phyloP scores from a whole-genome alignment of 2,797 vertebrate species.

The Coranthus polyacanthus region DNA sequence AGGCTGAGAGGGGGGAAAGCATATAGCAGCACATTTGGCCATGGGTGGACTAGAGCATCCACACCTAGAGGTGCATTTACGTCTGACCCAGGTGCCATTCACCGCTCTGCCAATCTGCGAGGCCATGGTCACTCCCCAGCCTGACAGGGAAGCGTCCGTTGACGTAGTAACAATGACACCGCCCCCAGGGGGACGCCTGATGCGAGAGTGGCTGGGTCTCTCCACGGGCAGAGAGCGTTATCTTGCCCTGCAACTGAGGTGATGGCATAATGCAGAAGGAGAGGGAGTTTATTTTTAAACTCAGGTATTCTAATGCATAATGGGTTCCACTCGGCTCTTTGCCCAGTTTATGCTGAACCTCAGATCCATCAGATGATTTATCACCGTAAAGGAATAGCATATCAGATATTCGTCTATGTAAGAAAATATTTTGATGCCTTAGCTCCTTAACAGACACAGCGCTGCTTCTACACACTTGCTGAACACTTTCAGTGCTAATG shows the following conservation, averaged over 20 bases:
- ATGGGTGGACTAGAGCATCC: too few relatives aligned
- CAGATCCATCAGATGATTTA: slow-evolving; percentile 15
- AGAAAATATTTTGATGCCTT: neutral
- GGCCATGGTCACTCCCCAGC: neutral
- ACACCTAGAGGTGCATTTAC: too few relatives aligned
- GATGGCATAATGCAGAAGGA: neutral
- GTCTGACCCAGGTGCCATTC: too few relatives aligned
- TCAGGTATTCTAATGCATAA: slow-evolving; percentile 10
- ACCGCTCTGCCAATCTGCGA: too few relatives aligned
- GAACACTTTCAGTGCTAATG: neutral
- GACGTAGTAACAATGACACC: slow-evolving; percentile 3
- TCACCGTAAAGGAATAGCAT: slow-evolving; percentile 1
- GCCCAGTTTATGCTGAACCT: slow-evolving; percentile 23
- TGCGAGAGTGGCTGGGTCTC: neutral
- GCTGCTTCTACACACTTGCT: slow-evolving; percentile 8
- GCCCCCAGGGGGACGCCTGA: neutral
- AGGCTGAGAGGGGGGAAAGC: too few relatives aligned
- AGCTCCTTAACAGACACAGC: too few relatives aligned
- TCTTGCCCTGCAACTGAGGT: neutral
- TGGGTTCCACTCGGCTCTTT: slow-evolving; percentile 1
- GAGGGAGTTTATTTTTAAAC: slow-evolving; percentile 22
- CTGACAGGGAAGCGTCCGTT: slow-evolving; percentile 1
- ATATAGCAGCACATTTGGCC: too few relatives aligned
- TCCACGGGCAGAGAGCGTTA: neutral
- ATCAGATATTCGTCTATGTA: slow-evolving; percentile 25